Conservation (phyloP, 1,140 invertebrate species). For the Ceratosolen solmsi region DNA sequence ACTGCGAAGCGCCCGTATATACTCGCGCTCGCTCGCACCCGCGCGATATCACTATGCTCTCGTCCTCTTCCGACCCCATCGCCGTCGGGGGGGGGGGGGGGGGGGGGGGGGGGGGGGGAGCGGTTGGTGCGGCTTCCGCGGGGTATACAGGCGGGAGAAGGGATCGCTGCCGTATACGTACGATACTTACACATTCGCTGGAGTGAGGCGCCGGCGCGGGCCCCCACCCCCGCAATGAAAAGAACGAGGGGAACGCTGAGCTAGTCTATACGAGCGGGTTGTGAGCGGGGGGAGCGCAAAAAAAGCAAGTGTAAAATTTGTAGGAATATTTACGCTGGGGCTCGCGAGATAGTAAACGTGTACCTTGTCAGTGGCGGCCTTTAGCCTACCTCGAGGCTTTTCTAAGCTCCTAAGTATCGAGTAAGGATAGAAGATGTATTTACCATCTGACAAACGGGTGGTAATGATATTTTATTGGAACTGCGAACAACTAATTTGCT, state of each 20-base stretch:
- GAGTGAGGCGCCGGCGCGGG: not conserved
- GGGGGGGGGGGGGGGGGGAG: too few species aligned
- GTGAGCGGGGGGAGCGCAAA: not conserved
- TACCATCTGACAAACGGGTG: too few species aligned
- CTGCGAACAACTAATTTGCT: too few species aligned
- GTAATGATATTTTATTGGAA: too few species aligned
- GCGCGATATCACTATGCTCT: not conserved
- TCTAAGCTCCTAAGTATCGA: too few species aligned
- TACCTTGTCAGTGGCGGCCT: not conserved
- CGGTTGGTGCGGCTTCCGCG: not conserved
- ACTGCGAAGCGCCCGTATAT: not conserved
- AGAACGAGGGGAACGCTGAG: too few species aligned
- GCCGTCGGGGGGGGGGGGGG: not conserved
- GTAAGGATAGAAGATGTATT: too few species aligned
- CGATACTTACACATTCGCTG: not conserved
- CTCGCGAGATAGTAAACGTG: not conserved
- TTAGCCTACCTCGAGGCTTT: too few species aligned
- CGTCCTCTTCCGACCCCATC: too few species aligned
- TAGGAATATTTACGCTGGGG: not conserved
- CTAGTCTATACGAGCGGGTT: not conserved
- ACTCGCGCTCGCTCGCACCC: not conserved
- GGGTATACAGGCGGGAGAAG: not conserved
- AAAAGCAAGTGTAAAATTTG: slow-evolving; percentile 26
- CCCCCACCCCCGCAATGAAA: not conserved
- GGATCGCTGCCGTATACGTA: too few species aligned